A percentile compares a stretch with the other conserved stretches of the same genome.
Evolutionary conservation across 2,113 vertebrate genomes (phyloP).

Genomic region (Poecile atricapillus): DNA sequence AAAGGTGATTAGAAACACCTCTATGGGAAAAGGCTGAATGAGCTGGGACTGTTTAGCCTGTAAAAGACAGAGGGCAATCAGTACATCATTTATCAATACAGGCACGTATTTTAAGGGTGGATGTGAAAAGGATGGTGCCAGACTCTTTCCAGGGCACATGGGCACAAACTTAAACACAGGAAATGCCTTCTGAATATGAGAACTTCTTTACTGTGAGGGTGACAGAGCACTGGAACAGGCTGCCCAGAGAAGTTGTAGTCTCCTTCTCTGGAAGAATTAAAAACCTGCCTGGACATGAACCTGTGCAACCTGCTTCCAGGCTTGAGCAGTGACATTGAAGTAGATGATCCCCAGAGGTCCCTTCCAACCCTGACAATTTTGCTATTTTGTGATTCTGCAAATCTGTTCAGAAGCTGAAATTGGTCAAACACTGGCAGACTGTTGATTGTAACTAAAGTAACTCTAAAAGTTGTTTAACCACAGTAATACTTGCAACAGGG

Average conservation of each 20-base stretch:
- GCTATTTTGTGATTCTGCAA: neutral
- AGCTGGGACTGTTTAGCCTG: neutral
- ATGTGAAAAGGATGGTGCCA: neutral
- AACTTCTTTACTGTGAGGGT: neutral
- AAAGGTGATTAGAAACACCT: neutral
- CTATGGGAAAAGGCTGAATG: neutral
- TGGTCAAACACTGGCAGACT: neutral
- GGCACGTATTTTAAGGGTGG: neutral
- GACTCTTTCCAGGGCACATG: neutral
- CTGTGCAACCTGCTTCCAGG: neutral
- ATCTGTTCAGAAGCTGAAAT: neutral
- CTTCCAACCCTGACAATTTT: neutral
- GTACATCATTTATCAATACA: neutral
- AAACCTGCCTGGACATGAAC: neutral
- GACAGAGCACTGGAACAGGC: neutral
- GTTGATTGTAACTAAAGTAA: neutral
- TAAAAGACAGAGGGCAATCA: neutral
- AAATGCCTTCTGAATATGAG: neutral
- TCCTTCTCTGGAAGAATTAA: neutral
- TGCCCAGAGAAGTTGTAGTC: neutral
- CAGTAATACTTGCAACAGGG: neutral
- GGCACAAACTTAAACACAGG: neutral
- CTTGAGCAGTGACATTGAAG: neutral
- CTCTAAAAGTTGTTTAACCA: neutral
- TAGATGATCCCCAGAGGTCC: neutral